These are phyloP conservation scores for Petrocephalus microphthalmus DNA, from an alignment of 2,113 vertebrate genomes.

Conservation along the genomic window DNA sequence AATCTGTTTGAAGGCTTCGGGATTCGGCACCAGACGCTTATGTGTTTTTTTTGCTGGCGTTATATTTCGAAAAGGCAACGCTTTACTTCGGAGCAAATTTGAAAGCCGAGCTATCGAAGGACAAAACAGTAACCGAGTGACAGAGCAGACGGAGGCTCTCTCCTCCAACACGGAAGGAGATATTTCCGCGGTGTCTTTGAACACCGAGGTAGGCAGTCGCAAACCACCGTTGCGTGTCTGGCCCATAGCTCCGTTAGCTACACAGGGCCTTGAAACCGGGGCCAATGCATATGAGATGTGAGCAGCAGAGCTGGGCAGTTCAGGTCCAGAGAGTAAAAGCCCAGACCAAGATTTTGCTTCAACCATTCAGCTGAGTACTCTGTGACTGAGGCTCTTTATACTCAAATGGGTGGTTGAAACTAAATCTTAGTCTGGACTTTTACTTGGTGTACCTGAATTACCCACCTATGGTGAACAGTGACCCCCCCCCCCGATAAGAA, in stretches of 20 bases:
- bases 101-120: neutral
- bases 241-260: neutral
- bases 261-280: neutral
- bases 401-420: neutral
- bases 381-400: neutral
- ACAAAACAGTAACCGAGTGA: neutral
- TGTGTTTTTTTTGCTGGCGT: neutral
- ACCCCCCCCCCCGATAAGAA: neutral
- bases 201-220: neutral
- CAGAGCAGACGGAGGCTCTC: neutral
- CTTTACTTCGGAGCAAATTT: neutral
- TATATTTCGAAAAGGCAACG: neutral
- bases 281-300: neutral
- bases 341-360: neutral
- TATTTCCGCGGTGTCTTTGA: neutral
- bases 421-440: neutral
- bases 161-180: neutral
- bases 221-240: neutral
- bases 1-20: neutral
- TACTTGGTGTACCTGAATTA: neutral
- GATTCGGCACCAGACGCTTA: neutral
- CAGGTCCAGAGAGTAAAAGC: neutral
- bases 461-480: neutral
- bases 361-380: neutral
- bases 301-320: neutral